Percentiles rank a stretch among this genome's conserved stretches.
phyloP scores from a whole-genome alignment of 2,888 invertebrate species.

The Ferrisia virgata region DNA sequence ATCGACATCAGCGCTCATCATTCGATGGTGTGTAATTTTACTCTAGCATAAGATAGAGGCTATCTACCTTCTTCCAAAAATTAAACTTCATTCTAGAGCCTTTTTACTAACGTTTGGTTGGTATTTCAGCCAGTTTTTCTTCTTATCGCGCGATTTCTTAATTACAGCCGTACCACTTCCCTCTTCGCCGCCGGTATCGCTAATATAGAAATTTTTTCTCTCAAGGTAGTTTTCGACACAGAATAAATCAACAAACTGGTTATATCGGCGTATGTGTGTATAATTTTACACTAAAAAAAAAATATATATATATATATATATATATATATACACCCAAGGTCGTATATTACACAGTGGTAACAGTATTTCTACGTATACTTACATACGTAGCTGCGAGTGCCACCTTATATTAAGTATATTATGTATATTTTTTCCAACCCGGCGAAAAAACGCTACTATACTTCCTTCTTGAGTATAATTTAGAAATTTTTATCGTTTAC shows the following conservation, averaged over 20 bases:
- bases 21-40: background rate
- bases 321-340: background rate
- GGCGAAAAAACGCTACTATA: background rate
- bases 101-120: background rate
- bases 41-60: background rate
- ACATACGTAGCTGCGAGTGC: too few relatives aligned
- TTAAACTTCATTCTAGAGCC: background rate
- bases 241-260: background rate
- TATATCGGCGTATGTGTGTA: conserved; percentile 2
- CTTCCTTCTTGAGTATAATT: too few relatives aligned
- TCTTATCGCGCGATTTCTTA: background rate
- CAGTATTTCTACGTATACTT: background rate
- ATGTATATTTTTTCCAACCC: background rate
- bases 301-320: too few relatives aligned
- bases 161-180: background rate
- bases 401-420: too few relatives aligned
- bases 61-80: background rate
- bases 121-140: background rate
- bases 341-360: background rate
- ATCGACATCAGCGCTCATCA: background rate
- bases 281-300: conserved; percentile 8
- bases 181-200: background rate
- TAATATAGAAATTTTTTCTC: background rate
- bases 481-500: too few relatives aligned
- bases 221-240: conserved; percentile 13